Percentiles rank a stretch among this genome's conserved stretches.
Evolutionary conservation across 2,113 vertebrate genomes (phyloP).

Genomic region (Eulacestoma nigropectus): DNA sequence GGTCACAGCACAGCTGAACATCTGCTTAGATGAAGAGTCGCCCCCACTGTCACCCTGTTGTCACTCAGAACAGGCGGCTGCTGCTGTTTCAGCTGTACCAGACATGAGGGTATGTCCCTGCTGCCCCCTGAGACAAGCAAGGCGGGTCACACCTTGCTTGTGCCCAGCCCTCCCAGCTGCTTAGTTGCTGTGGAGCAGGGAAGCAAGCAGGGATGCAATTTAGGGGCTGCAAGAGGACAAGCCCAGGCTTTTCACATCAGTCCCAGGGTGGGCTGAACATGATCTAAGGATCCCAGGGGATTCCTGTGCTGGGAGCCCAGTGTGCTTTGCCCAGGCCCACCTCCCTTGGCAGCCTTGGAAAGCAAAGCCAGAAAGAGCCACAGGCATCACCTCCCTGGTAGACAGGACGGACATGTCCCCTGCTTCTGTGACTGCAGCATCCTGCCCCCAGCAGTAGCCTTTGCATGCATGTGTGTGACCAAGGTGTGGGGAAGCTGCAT

Average conservation of each 20-base stretch:
- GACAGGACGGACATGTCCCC: background rate
- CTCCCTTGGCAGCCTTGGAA: background rate
- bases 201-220: background rate
- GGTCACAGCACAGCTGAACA: background rate
- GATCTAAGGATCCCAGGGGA: background rate
- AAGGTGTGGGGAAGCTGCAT: background rate
- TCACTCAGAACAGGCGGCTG: rapidly evolving
- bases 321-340: background rate
- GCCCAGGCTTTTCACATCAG: background rate
- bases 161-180: background rate
- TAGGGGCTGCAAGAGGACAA: background rate
- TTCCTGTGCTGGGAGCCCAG: background rate
- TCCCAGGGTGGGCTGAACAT: background rate
- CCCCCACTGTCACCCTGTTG: background rate
- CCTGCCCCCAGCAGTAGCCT: background rate
- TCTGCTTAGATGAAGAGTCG: background rate
- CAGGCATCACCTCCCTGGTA: no score
- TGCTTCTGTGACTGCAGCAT: background rate
- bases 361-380: background rate
- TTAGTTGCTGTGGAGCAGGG: background rate
- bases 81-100: background rate
- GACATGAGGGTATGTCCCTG: rapidly evolving
- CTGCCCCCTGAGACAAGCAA: background rate
- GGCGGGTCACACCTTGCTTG: background rate
- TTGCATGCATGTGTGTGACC: background rate